Evolutionary conservation across 2,797 vertebrate species (phyloP), one percentile per base, ranked within the genome.

Genomic region (Pangasius krempfi): DNA sequence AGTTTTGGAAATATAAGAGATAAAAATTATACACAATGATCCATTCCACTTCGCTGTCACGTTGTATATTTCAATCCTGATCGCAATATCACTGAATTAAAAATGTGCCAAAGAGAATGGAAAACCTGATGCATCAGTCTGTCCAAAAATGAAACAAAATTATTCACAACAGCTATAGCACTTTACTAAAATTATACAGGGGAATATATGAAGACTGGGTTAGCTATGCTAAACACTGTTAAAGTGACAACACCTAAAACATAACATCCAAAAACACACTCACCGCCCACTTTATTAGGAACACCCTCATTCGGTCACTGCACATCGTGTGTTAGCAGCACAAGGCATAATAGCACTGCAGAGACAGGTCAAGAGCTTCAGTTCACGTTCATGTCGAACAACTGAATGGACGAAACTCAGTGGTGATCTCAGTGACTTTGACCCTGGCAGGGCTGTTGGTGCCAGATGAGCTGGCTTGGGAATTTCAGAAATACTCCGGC

Each of bases 211-310:
- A 50, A 47, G 40, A 62, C 9, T 50, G 30, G 25, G 12, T 30
- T 9, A 62, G 40, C 16, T 44, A 60, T 8, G 84, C 13, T 58
- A 14, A 73, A 40, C 47, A 44, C 44, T 44, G 72, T 52, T 79
- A 14, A 89, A 37, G 93, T 89, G 84, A 66, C 12, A 40, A 62
- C 12, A 76, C 12, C 22, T 27, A 44, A 91, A 92, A 93, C 70
- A 93, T 90, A 89, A 88, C 25, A 40, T 72, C 27, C 0, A 18
- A 52, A 14, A 78, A 52, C 1, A 78, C 14, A 30, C 1, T 16
- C 50, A 7, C 6, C 2, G 22, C 1, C 9, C 10, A 47, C 12
- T 50, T 52, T 52, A 78, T 52, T 52, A 79, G n/a, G 50, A 79
- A 54, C 14, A 50, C 5, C 14, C 12, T 52, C 27, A 4, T 10